Evolutionary conservation across 2,888 invertebrate species (phyloP).

Genomic region (Thera obeliscata): DNA sequence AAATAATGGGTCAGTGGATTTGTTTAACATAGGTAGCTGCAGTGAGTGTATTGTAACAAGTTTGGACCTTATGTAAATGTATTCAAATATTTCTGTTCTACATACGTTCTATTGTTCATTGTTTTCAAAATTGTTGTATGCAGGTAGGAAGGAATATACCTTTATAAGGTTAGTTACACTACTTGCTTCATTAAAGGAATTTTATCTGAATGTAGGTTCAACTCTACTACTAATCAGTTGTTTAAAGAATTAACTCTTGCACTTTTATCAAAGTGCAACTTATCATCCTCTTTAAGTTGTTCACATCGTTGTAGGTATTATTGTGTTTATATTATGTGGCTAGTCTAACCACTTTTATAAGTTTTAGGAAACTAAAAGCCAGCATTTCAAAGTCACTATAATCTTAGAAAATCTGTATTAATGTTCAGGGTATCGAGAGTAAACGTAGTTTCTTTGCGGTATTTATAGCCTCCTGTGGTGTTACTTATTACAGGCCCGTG

Average conservation of each 20-base stretch:
- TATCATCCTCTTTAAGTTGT: no score
- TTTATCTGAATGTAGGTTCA: no score
- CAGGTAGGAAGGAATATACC: no score
- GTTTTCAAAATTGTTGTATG: slow-evolving; percentile 30
- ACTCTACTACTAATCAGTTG: no score
- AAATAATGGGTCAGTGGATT: slow-evolving; percentile 31
- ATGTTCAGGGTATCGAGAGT: slow-evolving; percentile 60
- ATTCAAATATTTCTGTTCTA: slow-evolving; percentile 24
- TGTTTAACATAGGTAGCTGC: slow-evolving; percentile 27
- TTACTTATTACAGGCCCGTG: slow-evolving; percentile 60
- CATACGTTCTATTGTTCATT: slow-evolving; percentile 48
- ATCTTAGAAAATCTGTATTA: slow-evolving; percentile 65
- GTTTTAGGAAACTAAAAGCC: slow-evolving; percentile 29
- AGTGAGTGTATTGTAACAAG: slow-evolving; percentile 24
- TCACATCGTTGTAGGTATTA: no score
- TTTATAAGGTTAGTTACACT: no score
- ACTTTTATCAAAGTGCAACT: no score
- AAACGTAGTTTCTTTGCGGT: slow-evolving; percentile 59
- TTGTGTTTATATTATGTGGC: neutral
- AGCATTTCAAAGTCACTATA: slow-evolving; percentile 51
- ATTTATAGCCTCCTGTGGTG: slow-evolving; percentile 61
- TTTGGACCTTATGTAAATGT: slow-evolving; percentile 33
- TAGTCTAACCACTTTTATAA: slow-evolving; percentile 30
- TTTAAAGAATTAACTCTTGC: neutral
- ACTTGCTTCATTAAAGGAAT: no score